Conservation (phyloP, 2,888 invertebrate species). For the Agonopterix alstromeriana region DNA sequence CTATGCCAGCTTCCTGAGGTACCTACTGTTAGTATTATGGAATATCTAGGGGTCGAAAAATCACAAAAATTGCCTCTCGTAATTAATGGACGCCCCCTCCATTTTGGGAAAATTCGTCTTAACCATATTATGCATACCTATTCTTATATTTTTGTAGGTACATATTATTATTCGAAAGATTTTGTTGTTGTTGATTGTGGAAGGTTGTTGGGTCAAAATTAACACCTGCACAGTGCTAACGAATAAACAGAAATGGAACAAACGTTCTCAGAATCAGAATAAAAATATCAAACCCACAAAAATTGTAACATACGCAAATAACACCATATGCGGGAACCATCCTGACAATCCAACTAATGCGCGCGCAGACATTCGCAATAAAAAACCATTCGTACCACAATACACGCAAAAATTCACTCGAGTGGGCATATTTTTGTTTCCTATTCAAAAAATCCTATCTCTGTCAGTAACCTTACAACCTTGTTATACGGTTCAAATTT, state of each 20-base stretch:
- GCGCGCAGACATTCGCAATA: constrained; percentile 51
- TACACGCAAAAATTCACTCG: constrained; percentile 26
- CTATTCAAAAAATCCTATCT: background rate
- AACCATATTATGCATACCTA: no score
- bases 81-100: no score
- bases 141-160: no score
- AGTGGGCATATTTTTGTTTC: constrained; percentile 17
- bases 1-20: no score
- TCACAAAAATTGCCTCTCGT: no score
- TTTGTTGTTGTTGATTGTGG: no score
- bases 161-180: no score
- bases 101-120: no score
- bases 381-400: constrained; percentile 46
- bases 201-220: no score
- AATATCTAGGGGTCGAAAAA: no score
- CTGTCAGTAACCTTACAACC: no score
- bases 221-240: background rate
- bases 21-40: no score
- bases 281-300: constrained; percentile 15
- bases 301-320: constrained; percentile 39
- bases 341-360: constrained; percentile 52
- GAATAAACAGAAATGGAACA: background rate
- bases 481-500: background rate
- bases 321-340: constrained; percentile 46
- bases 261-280: background rate